Base-by-base conservation (phyloP, 2,113 vertebrate genomes). In the Salvelinus namaycush region DNA sequence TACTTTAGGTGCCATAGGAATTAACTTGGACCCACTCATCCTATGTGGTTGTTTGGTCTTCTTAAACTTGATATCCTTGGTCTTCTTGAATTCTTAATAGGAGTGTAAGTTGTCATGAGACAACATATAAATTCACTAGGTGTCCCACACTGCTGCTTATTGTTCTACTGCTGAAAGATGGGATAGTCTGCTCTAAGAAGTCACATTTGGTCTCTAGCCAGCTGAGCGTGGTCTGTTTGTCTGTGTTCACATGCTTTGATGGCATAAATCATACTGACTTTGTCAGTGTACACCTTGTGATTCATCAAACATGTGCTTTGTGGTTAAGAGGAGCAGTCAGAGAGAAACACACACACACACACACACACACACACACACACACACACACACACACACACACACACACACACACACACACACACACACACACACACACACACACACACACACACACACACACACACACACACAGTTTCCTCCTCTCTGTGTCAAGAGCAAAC, bases 221-320 rank as follows among this genome's bases (percentile, higher is more conserved):
- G 72, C 39, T 11, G 2, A 34, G 49, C 18, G 18, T 34, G 9
- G 34, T 69, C 39, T 77, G 76, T 54, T 39, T 27, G 57, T 39
- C 72, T 59, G 27, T 72, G 34, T 18, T 59, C 11, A 26, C 51
- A 18, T 29, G 48, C 39, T 39, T 39, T 39, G 8, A 44, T 44
- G 70, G 70, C 57, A 54, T 39, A 78, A 78, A 73, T 78, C 76
- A 73, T 31, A 68, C 3, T 24, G 16, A 12, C 18, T 68, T 59
- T 72, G 44, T 67, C 39, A 54, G 60, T 31, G 60, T 34, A 22
- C 7, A 22, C n/a, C 51, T 48, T 13, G 48, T 68, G 73, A 57
- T 76, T 66, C 62, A 80, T 80, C 66, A 74, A 12, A 66, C 24
- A 62, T 66, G 71, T 70, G 81, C 57, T 81, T 81, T 74, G 72